Evolutionary conservation across 2,888 invertebrate species (phyloP).

Genomic region (Heliconius erato): DNA sequence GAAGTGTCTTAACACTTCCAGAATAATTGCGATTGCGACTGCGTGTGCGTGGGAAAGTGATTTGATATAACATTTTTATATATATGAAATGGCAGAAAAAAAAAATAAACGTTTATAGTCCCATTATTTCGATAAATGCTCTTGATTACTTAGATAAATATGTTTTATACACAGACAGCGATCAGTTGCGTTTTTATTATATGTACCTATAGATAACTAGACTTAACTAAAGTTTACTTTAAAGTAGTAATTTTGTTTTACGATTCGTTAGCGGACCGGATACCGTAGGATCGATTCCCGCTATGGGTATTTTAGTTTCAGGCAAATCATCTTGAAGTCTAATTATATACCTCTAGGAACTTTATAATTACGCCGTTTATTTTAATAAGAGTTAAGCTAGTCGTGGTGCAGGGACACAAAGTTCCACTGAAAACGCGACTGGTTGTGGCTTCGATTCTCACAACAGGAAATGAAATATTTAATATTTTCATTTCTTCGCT

Average conservation of each 20-base stretch:
- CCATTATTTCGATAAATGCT: neutral
- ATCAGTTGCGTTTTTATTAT: neutral
- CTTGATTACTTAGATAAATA: neutral
- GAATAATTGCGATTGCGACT: too few species aligned
- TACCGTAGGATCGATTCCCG: neutral
- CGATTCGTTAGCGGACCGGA: constrained; percentile 12
- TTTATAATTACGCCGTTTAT: neutral
- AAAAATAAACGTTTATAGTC: neutral
- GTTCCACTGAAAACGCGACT: too few species aligned
- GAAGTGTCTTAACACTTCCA: neutral
- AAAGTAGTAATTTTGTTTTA: constrained; percentile 5
- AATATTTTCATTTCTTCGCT: too few species aligned
- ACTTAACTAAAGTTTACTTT: neutral
- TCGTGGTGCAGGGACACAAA: too few species aligned
- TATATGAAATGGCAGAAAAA: neutral
- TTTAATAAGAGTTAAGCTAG: neutral
- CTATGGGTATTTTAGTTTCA: neutral
- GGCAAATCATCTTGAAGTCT: neutral
- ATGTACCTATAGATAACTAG: neutral
- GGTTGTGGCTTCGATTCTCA: too few species aligned
- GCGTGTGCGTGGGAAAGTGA: neutral
- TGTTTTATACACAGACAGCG: neutral
- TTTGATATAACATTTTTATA: neutral
- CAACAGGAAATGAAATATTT: too few species aligned
- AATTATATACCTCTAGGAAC: neutral